Base-by-base conservation (phyloP, 2,113 vertebrate species). In the Lipotes vexillifer region DNA sequence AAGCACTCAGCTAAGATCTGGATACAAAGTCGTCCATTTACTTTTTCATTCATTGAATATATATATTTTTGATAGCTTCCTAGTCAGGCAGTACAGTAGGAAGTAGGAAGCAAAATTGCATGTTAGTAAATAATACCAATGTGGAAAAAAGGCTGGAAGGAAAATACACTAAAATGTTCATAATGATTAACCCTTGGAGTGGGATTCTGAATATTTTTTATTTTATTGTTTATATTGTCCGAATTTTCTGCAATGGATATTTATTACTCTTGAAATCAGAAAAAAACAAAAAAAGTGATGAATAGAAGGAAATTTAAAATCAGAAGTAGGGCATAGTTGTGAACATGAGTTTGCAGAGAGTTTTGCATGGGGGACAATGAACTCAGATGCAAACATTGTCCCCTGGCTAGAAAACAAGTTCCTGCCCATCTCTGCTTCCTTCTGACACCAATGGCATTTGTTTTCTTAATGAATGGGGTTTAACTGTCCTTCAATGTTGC, bases 371-470 rank as follows among this genome's bases (percentile, higher is more conserved):
- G 8, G 69, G 21, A 66, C 55, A 4, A 9, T 23, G 84, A n/a
- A 10, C 46, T 29, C 41, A n/a, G 38, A 38, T 1, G 31, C 21
- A 17, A 33, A 29, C 31, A 2, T 4, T 17, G 8, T 13, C 68
- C 20, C 3, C 10, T 14, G 7, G 18, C 49, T 41, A 1, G n/a
- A 5, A 65, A 29, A 11, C 2, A 12, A n/a, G 20, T 18, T 11
- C 27, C 72, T 29, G 8, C 7, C 8, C 5, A 8, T 9, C 72
- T 41, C 46, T 31, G 33, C 23, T 52, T 33, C 80, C 57, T 52
- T 14, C 52, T 27, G 52, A 46, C 2, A 36, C 69, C 82, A 5
- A 0, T 0, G 0, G 77, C 20, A 1, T 38, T 52, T 27, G 46
- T 61, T 72, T 29, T 23, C 71, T 69, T 31, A 44, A 31, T 5